Conservation (phyloP, 1,140 invertebrate genomes). For the Propsilocerus akamusi region DNA sequence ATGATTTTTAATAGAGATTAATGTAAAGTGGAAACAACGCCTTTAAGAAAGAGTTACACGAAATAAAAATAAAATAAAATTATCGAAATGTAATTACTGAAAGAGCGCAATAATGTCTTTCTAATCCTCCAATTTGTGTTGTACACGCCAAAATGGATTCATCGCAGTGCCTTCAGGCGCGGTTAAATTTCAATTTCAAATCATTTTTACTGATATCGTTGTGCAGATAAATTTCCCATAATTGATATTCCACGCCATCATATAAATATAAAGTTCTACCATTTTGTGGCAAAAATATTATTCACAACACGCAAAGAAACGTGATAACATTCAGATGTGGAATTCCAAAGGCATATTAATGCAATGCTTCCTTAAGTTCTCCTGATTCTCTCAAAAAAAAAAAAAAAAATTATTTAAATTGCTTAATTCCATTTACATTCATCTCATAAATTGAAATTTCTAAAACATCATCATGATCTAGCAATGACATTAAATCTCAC, state of each 20-base stretch:
- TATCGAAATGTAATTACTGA: neutral
- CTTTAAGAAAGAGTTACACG: neutral
- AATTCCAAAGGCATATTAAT: no score
- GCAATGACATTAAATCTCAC: no score
- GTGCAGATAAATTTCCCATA: no score
- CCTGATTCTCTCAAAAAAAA: no score
- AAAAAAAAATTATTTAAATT: no score
- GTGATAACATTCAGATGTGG: no score
- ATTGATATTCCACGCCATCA: neutral
- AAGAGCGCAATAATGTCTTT: conserved; percentile 3
- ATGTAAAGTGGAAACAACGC: conserved; percentile 1
- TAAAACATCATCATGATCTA: no score
- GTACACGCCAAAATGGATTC: neutral
- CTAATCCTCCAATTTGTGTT: neutral
- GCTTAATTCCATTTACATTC: no score
- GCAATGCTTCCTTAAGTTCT: no score
- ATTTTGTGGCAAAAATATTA: neutral
- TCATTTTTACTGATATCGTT: neutral
- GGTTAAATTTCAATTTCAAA: neutral
- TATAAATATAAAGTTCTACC: neutral
- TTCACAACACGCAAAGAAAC: neutral
- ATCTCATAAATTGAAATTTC: no score
- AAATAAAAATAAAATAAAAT: neutral
- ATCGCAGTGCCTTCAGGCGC: neutral
- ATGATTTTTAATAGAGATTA: conserved; percentile 4